Evolutionary conservation across 2,888 invertebrate genomes (phyloP), one percentile per base, ranked within the genome.

Genomic region (Mesorhabditis belari): DNA sequence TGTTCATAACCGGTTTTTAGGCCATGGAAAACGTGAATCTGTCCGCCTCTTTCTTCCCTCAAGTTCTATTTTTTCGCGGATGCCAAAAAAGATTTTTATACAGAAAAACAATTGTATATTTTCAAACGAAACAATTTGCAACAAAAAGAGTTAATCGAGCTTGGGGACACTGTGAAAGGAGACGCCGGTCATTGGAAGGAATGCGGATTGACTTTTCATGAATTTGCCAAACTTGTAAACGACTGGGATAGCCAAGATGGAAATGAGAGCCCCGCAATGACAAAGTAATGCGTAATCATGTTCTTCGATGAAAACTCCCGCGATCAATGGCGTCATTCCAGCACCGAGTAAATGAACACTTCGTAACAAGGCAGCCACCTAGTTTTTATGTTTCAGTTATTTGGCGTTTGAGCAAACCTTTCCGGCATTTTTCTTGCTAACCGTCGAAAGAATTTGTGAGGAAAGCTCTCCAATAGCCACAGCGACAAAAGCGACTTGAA

Each of bases 401-500:
- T 17, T 54, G 17, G 19, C 17, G 26, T 25, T 19, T 25, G 12
- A 17, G 23, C 55, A 6, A 6, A 54, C 66, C 28, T 77, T 77
- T 50, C 77, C 77, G 21, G 70, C 60, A 55, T 71, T 62, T 12
- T 57, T 56, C 49, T 70, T 67, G 4, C 74, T 72, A 12, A 71
- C 75, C 27, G 67, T 64, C 35, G 69, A 67, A 66, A 75, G 64
- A 5, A 76, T 64, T 62, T 76, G 76, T 24, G 74, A 75, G 19
- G 73, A 64, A 49, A 77, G 68, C 58, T 74, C 75, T 21, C 75
- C 75, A 49, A 74, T 61, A 50, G 67, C 72, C 58, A 77, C 67
- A 49, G 72, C 73, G 21, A 71, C 68, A 12, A 71, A 75, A 50
- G 71, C 53, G n/a, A 77, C 67, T 70, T 77, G 57, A 26, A 57